These are phyloP conservation scores for Callionymus lyra DNA, from an alignment of 2,113 vertebrate species.

Conservation along the genomic window DNA sequence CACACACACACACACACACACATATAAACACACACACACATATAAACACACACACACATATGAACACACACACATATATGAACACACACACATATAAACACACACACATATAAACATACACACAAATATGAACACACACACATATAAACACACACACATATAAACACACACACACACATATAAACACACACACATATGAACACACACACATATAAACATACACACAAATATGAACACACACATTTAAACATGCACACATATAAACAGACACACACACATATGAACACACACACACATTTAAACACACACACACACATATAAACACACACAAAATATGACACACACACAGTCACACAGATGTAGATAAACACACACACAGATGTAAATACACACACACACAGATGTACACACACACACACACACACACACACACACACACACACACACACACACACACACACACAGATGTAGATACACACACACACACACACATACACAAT, in stretches of 20 bases:
- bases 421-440: no score
- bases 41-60: not conserved
- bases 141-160: not conserved
- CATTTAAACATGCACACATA: not conserved
- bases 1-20: not conserved
- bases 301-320: no score
- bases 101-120: not conserved
- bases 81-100: no score
- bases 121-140: no score
- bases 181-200: no score
- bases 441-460: not conserved
- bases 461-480: not conserved
- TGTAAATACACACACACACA: not conserved
- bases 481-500: not conserved
- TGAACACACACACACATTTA: not conserved
- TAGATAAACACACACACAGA: no score
- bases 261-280: no score
- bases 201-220: not conserved
- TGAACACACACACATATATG: not conserved
- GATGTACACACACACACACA: not conserved
- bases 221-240: not conserved
- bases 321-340: constrained; percentile 5
- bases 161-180: not conserved
- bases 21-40: not conserved
- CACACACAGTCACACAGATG: not conserved